Percentiles rank a stretch among this genome's conserved stretches.
Conservation (phyloP, 2,113 vertebrate species). For the Cheilinus undulatus region DNA sequence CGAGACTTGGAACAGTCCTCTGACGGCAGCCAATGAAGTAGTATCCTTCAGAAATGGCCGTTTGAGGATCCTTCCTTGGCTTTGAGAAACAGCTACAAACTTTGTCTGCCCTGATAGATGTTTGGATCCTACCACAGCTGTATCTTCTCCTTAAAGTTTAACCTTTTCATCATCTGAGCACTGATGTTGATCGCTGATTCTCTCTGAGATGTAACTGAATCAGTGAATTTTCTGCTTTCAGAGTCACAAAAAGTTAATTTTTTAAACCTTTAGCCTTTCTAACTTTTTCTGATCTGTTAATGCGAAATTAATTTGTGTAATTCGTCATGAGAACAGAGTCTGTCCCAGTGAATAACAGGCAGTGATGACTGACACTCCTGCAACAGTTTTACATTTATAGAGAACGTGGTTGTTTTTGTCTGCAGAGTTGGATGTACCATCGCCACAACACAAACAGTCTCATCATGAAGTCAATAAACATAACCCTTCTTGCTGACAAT, state of each 20-base stretch:
- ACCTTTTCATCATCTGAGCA: neutral
- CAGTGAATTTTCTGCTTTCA: neutral
- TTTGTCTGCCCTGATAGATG: too few species aligned
- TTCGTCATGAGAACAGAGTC: conserved; percentile 4
- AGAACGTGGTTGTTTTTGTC: conserved; percentile 3
- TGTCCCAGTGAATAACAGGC: neutral
- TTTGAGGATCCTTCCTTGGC: too few species aligned
- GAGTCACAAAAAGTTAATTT: neutral
- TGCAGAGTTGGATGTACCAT: neutral
- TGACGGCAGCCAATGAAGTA: too few species aligned
- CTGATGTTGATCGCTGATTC: neutral
- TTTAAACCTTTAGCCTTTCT: neutral
- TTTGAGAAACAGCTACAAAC: too few species aligned
- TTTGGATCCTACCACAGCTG: too few species aligned
- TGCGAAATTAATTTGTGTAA: conserved; percentile 12
- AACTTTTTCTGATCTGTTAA: neutral
- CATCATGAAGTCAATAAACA: conserved; percentile 34
- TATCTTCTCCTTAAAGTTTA: neutral
- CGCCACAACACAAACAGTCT: conserved; percentile 21
- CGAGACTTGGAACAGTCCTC: too few species aligned
- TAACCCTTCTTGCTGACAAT: conserved; percentile 12
- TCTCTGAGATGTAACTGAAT: neutral
- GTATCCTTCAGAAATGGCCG: too few species aligned
- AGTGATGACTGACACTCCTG: neutral
- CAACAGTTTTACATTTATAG: conserved; percentile 1